Evolutionary conservation across 2,113 vertebrate genomes (phyloP).

Genomic region (Forbesichthys agassizii): DNA sequence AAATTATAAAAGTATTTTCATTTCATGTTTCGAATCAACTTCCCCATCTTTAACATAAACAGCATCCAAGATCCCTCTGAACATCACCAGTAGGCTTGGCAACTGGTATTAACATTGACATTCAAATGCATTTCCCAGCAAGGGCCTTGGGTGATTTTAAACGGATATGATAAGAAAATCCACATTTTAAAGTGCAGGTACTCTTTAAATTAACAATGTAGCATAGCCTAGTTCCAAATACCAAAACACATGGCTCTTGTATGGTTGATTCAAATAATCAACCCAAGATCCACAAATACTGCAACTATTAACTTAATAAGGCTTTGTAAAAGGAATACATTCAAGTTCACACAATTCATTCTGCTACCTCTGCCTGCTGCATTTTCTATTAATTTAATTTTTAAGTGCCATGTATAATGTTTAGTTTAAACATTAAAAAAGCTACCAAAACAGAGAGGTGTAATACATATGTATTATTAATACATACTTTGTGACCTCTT

Average conservation of each 20-base stretch:
- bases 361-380: conserved; percentile 51
- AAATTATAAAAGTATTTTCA: too few relatives aligned
- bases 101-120: neutral
- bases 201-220: neutral
- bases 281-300: conserved; percentile 39
- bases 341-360: conserved; percentile 48
- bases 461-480: too few relatives aligned
- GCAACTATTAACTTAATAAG: conserved; percentile 55
- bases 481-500: too few relatives aligned
- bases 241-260: conserved; percentile 4
- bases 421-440: too few relatives aligned
- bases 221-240: neutral
- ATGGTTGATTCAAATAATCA: neutral
- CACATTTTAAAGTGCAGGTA: too few relatives aligned
- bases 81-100: neutral
- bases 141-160: neutral
- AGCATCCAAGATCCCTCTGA: neutral
- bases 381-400: too few relatives aligned
- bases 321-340: conserved; percentile 56
- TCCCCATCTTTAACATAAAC: neutral
- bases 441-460: too few relatives aligned
- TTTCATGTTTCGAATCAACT: neutral
- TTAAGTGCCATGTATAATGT: too few relatives aligned
- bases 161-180: too few relatives aligned
- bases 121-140: too few relatives aligned